Percentiles rank a stretch among this genome's conserved stretches.
Conservation (phyloP, 2,888 invertebrate genomes). For the Ctenicera cuprea region DNA sequence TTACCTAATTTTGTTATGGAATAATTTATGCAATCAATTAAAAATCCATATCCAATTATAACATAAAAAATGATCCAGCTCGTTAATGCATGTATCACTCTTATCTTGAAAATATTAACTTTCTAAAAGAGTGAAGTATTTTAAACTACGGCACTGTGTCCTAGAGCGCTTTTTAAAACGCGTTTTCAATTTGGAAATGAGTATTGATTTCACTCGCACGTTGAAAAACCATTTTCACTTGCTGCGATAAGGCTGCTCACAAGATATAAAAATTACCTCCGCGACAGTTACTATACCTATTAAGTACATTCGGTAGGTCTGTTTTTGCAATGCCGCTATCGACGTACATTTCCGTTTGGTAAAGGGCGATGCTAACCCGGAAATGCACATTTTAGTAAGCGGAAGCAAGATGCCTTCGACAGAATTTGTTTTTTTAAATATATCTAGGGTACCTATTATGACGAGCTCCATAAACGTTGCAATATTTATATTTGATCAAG, state of each 20-base stretch:
- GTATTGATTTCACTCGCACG: conserved; percentile 55
- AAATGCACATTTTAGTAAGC: conserved; percentile 59
- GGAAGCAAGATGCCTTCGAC: conserved; percentile 57
- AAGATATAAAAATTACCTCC: neutral
- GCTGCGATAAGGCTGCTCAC: conserved; percentile 24
- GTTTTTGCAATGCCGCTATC: conserved; percentile 5
- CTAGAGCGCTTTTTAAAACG: conserved; percentile 57
- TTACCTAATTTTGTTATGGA: too few species aligned
- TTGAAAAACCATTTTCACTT: too few species aligned
- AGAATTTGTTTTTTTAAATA: conserved; percentile 25
- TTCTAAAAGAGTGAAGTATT: neutral
- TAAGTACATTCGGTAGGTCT: neutral
- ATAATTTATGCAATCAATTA: too few species aligned
- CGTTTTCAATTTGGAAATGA: conserved; percentile 55
- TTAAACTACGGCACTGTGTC: conserved; percentile 31
- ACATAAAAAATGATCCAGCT: too few species aligned
- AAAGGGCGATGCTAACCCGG: conserved; percentile 58
- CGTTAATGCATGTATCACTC: too few species aligned
- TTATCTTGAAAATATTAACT: too few species aligned
- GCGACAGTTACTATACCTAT: neutral
- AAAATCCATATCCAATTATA: too few species aligned
- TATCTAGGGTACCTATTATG: conserved; percentile 29
- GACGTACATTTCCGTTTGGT: conserved; percentile 57
- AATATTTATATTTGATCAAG: conserved; percentile 29
- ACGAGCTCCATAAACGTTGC: neutral